These are phyloP conservation scores for Eristalinus aeneus DNA, from an alignment of 2,888 invertebrate genomes.

Conservation along the genomic window DNA sequence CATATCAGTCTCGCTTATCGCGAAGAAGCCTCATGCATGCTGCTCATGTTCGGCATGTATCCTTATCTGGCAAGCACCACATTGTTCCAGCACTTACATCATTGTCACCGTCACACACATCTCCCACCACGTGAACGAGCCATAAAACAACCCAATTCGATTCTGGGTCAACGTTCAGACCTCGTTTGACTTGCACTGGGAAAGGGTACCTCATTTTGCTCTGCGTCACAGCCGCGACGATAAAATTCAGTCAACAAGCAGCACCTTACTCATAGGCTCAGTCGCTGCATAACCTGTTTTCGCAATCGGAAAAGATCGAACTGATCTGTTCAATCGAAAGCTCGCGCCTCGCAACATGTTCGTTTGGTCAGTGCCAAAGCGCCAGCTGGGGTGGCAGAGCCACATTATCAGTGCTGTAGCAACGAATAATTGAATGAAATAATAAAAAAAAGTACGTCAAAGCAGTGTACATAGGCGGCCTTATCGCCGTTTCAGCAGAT, in stretches of 20 bases:
- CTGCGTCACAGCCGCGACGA: constrained; percentile 6
- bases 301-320: background rate
- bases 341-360: background rate
- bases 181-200: background rate
- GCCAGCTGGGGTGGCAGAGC: background rate
- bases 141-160: background rate
- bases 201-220: background rate
- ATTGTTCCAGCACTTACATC: constrained; percentile 5
- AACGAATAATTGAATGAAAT: background rate
- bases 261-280: background rate
- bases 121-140: background rate
- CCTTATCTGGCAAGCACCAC: background rate
- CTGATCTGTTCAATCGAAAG: background rate
- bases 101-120: background rate
- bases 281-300: background rate
- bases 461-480: background rate
- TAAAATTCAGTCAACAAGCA: constrained; percentile 1
- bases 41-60: background rate
- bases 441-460: constrained; percentile 19
- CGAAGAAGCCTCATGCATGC: background rate
- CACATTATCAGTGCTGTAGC: background rate
- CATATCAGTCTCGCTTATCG: background rate
- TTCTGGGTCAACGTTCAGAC: constrained; percentile 9
- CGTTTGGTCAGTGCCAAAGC: background rate
- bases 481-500: constrained; percentile 39